A percentile compares a stretch with the other conserved stretches of the same genome.
phyloP scores from a whole-genome alignment of 2,113 vertebrate species.

The Sphyrna mokarran region DNA sequence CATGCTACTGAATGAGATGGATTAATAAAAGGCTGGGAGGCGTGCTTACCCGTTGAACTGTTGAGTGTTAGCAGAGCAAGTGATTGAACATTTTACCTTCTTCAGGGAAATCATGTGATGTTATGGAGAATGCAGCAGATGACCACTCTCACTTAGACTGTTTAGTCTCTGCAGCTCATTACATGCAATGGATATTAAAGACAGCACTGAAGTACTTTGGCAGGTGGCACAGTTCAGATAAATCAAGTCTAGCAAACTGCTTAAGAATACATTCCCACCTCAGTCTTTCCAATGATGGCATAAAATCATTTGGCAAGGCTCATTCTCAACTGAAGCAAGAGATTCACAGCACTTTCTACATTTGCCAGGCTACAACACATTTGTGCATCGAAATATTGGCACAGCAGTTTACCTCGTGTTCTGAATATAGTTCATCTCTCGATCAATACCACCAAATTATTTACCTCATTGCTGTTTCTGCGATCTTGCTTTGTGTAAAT shows the following conservation, averaged over 20 bases:
- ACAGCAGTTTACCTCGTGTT: background rate
- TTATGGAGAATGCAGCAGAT: too few species aligned
- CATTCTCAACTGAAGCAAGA: background rate
- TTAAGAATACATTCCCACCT: background rate
- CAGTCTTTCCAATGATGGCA: background rate
- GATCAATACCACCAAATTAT: background rate
- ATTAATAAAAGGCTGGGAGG: too few species aligned
- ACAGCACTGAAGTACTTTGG: background rate
- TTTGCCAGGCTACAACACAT: background rate
- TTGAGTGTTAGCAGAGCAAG: too few species aligned
- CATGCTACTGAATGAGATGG: too few species aligned
- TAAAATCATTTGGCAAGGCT: background rate
- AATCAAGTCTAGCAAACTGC: background rate
- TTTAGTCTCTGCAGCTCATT: background rate
- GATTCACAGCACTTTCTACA: background rate
- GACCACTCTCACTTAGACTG: background rate
- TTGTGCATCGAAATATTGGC: background rate
- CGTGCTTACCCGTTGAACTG: too few species aligned
- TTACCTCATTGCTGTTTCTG: background rate
- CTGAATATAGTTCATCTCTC: background rate
- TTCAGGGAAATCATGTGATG: too few species aligned
- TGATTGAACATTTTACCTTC: too few species aligned
- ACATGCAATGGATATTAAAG: background rate
- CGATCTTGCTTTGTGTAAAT: background rate
- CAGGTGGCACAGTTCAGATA: background rate